These are phyloP conservation scores for Euglossa dilemma DNA, from an alignment of 1,140 invertebrate species.

Conservation along the genomic window DNA sequence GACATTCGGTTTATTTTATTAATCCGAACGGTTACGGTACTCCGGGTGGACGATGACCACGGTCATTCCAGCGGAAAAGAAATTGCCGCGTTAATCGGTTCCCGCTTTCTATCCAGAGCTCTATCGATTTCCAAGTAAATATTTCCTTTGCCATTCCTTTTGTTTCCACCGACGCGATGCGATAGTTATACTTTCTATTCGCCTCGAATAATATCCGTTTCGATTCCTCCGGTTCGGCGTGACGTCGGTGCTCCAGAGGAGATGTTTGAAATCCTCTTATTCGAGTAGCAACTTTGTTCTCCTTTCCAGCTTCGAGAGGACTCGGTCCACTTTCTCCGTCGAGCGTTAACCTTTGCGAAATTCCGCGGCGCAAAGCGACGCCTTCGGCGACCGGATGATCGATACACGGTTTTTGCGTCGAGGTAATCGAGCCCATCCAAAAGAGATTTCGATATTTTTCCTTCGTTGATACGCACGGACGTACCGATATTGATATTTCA, in stretches of 20 bases:
- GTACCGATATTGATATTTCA: constrained; percentile 21
- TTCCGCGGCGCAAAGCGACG: background rate
- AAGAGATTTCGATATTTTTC: constrained; percentile 5
- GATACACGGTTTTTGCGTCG: background rate
- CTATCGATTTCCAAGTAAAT: too few relatives aligned
- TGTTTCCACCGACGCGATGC: too few relatives aligned
- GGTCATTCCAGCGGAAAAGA: too few relatives aligned
- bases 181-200: background rate
- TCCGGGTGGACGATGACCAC: too few relatives aligned
- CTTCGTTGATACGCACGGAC: background rate
- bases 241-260: background rate
- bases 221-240: background rate
- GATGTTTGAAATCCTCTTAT: background rate
- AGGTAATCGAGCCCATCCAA: background rate
- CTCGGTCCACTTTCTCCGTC: too few relatives aligned
- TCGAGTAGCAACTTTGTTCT: background rate
- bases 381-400: background rate
- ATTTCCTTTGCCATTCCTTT: too few relatives aligned
- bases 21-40: too few relatives aligned
- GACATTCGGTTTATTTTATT: background rate
- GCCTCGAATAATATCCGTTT: background rate
- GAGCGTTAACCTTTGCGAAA: background rate
- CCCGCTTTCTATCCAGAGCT: too few relatives aligned
- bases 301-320: background rate
- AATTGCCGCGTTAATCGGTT: too few relatives aligned